Evolutionary conservation across 2,113 vertebrate genomes (phyloP), one percentile per base, ranked within the genome.

Genomic region (Rattus norvegicus): DNA sequence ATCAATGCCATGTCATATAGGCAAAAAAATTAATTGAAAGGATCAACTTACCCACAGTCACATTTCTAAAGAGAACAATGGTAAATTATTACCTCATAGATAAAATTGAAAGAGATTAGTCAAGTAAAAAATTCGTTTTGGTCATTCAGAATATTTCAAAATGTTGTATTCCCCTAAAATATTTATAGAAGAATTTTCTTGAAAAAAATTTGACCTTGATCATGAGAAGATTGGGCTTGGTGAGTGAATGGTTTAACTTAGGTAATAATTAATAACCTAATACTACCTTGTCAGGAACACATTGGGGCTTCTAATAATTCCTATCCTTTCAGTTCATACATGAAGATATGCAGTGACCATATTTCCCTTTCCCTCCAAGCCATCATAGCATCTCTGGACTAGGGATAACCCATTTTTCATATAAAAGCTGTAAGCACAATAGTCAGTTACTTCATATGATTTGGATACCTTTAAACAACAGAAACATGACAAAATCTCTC

Each of bases 321-420:
- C 36, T 92, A 33, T 63, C 49, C 28, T 91, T 56, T 61, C 19
- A 43, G n/a, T 67, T 16, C 30, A 22, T 26, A 79, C 20, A 20
- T 94, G 28, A 88, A 84, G 56, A 73, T 90, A 1, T 92, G 22
- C 17, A 70, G 43, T 65, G 5, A 54, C 4, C 14, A 56, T 63
- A 30, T 61, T 39, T 61, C 11, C 1, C 5, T 11, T 91, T 52
- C 2, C n/a, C 59, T 14, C 54, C 16, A 73, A 61, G 17, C 61
- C 47, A 49, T 83, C 22, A 61, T 61, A 56, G 43, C 4, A 3
- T 61, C 20, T 63, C 52, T 91, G 73, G n/a, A 1, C 8, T 73
- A 22, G 88, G n/a, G 54, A 79, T 95, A 88, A 88, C 14, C 56
- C 63, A 39, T 61, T 96, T 96, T 76, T 90, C 90, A 89, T 85